A percentile compares a stretch with the other conserved stretches of the same genome.
Conservation (phyloP, 1,140 invertebrate species). For the Drosophila funebris region DNA sequence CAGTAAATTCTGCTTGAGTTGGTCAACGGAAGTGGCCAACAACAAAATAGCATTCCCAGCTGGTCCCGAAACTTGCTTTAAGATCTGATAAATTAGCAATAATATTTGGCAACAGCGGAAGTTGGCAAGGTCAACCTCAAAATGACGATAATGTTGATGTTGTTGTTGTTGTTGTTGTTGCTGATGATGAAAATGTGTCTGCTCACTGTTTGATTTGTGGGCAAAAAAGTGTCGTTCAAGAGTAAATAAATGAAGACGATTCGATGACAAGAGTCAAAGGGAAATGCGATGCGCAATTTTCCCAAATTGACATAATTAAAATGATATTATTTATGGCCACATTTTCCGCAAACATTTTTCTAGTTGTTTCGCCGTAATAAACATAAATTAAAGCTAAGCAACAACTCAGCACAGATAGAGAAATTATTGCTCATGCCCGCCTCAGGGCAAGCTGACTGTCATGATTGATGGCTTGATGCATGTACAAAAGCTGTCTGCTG, state of each 20-base stretch:
- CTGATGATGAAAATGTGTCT: slow-evolving; percentile 36
- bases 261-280: slow-evolving; percentile 9
- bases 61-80: slow-evolving; percentile 48
- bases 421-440: slow-evolving; percentile 22
- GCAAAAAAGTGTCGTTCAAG: slow-evolving; percentile 20
- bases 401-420: slow-evolving; percentile 1
- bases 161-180: slow-evolving; percentile 16
- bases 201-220: slow-evolving; percentile 59
- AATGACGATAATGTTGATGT: slow-evolving; percentile 29
- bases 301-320: slow-evolving; percentile 76
- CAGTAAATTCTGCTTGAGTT: slow-evolving; percentile 70
- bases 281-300: slow-evolving; percentile 28
- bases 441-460: slow-evolving; percentile 45
- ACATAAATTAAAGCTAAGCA: slow-evolving; percentile 65
- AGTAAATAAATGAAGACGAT: slow-evolving; percentile 29
- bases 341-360: slow-evolving; percentile 1
- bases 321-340: slow-evolving; percentile 64
- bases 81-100: slow-evolving; percentile 72
- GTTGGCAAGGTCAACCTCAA: slow-evolving; percentile 61
- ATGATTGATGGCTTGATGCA: slow-evolving; percentile 56
- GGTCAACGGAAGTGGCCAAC: slow-evolving; percentile 64
- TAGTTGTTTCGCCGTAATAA: slow-evolving; percentile 42
- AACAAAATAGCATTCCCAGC: slow-evolving; percentile 50
- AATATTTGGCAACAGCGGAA: slow-evolving; percentile 67
- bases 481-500: slow-evolving; percentile 52